Evolutionary conservation across 2,113 vertebrate genomes (phyloP), one percentile per base, ranked within the genome.

Genomic region (Australoheros scitulus): DNA sequence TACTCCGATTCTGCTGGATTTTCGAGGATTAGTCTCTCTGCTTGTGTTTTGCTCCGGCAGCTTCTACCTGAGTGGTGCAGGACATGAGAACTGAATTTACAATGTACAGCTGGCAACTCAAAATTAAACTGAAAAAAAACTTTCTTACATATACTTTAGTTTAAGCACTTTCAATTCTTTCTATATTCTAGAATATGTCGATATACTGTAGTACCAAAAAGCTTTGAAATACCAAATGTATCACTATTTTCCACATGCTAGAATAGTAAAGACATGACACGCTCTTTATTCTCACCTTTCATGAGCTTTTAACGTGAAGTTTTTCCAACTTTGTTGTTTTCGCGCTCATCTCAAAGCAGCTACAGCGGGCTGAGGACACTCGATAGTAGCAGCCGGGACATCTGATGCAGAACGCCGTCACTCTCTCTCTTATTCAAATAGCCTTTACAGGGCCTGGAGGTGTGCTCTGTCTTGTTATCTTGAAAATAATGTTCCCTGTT

Each of bases 21-120:
- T 87, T 57, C 11, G 1, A 72, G 83, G 91, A 91, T 91, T 86
- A 87, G 72, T 61, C 60, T 77, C 76, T 82, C 14, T 0, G 58
- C 43, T 65, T 29, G 13, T 79, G 52, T 52, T 82, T 85, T 82
- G 50, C 81, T 74, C 55, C 1, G 41, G 55, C 76, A 76, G 59
- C 70, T 80, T 76, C 63, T 50, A 74, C 76, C 29, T 6, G 82
- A 90, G 82, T 70, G 89, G 22, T 80, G 80, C 80, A 76, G 10
- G 34, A 88, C 75, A 18, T 13, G 34, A 68, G 61, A 75, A 84
- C 43, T 50, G 24, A 20, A 29, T 61, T 22, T 59, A n/a, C 36
- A 68, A 0, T 13, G 26, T 50, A 43, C 59, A 59, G 5, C 7
- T n/a, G 32, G 43, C 22, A 6, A 58, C 56, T 50, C 56, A 55